Conservation (phyloP, 2,888 invertebrate species). For the Pheosia tremula region DNA sequence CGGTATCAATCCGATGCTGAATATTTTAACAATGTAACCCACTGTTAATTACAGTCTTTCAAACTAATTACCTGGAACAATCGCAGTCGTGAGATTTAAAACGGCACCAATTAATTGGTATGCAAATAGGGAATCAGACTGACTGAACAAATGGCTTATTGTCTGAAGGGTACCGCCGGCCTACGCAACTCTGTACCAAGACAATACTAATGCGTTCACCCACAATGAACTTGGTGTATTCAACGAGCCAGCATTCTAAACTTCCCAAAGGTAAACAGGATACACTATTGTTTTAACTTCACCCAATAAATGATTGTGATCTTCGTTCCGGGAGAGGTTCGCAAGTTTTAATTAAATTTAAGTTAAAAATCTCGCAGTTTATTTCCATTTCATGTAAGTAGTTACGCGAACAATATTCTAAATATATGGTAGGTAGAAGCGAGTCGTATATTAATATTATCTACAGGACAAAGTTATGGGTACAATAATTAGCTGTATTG, state of each 20-base stretch:
- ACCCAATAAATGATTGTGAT: constrained; percentile 42
- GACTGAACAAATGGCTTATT: constrained; percentile 41
- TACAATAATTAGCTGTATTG: no score
- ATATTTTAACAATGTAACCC: no score
- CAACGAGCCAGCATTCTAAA: constrained; percentile 37
- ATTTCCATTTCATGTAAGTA: constrained; percentile 16
- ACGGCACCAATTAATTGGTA: constrained; percentile 37
- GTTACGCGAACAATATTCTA: constrained; percentile 11
- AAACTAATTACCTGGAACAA: background rate
- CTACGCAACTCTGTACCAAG: constrained; percentile 34
- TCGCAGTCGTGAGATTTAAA: constrained; percentile 17
- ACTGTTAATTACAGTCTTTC: background rate
- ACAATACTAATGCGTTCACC: constrained; percentile 46
- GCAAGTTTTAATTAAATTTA: constrained; percentile 35
- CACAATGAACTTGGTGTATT: constrained; percentile 39
- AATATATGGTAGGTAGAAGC: no score
- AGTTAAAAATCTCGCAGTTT: constrained; percentile 23
- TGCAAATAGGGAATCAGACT: constrained; percentile 43
- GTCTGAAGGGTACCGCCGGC: constrained; percentile 35
- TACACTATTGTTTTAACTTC: constrained; percentile 41
- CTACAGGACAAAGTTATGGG: no score
- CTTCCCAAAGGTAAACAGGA: constrained; percentile 40
- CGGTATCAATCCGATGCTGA: no score
- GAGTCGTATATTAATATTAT: no score
- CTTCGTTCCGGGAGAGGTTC: constrained; percentile 23